Base-by-base conservation (phyloP, 2,113 vertebrate genomes). In the Erinaceus europaeus region DNA sequence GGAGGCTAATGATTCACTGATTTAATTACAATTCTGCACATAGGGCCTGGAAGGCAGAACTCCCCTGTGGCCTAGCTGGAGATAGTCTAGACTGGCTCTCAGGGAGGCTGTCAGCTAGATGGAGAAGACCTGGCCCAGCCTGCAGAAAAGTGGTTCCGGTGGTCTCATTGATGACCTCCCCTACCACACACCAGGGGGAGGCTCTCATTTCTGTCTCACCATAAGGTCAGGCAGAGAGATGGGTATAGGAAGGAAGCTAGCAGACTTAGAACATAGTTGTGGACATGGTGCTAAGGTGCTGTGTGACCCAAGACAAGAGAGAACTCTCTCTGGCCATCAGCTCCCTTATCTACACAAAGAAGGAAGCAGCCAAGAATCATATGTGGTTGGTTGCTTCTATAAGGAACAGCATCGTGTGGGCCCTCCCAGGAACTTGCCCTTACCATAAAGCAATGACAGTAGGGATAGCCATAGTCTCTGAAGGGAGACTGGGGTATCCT, bases 121-220 rank as follows among this genome's bases (percentile, higher is more conserved):
- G 84, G 48, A 17, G 8, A 32, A 44, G 59, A n/a, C 17, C 11
- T 8, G 2, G 17, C 6, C 32, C 11, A 17, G 34, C 12, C 27
- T 21, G 6, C 52, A 11, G 6, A 42, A 27, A 20, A 10, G 17
- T 42, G 23, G 13, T 11, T 12, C 3, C 14, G 44, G 4, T 61
- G 42, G 25, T 29, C 23, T 46, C 69, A 46, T 14, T 14, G 23
- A n/a, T 27, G 5, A n/a, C n/a, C n/a, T n/a, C 5, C 40, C 73
- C 55, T 11, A 8, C 3, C 40, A 15, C 3, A 0, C 0, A 0
- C 21, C 15, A 2, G 1, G 40, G 52, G 59, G 18, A 14, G 29
- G 46, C 17, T 38, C 20, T 50, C 9, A 23, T 4, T 36, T 38
- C 52, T 65, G 44, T 40, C 21, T 67, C 42, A 14, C 11, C 27